These are phyloP conservation scores for Cardiocondyla obscurior DNA, from an alignment of 1,140 invertebrate species.

Conservation along the genomic window DNA sequence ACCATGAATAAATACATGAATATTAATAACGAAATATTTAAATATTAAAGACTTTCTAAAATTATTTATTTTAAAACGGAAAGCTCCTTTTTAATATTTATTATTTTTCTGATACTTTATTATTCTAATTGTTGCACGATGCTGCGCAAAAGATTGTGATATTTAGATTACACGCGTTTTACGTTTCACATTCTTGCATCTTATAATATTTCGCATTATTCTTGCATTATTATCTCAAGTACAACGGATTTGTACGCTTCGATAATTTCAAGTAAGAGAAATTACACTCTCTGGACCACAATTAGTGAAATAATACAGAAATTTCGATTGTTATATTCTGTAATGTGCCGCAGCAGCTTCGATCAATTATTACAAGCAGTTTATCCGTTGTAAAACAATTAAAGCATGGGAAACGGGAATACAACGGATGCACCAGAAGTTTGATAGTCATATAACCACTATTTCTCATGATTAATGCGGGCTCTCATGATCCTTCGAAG, in stretches of 20 bases:
- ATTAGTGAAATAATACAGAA: not conserved
- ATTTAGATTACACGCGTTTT: not conserved
- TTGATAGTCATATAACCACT: not conserved
- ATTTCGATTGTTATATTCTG: not conserved
- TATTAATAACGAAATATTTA: not conserved
- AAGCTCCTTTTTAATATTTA: not conserved
- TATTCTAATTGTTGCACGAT: not conserved
- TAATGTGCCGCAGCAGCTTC: not conserved
- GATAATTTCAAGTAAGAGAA: not conserved
- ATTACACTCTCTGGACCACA: not conserved
- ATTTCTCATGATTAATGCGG: not conserved
- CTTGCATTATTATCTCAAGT: not conserved
- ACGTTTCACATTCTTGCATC: not conserved
- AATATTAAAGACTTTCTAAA: not conserved
- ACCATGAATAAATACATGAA: not conserved
- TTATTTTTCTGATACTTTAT: not conserved
- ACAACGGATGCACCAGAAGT: not conserved
- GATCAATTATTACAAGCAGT: conserved; percentile 6
- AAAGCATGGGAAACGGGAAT: not conserved
- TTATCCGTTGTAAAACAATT: not conserved
- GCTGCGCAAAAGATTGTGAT: not conserved
- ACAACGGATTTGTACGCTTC: not conserved
- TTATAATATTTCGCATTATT: not conserved
- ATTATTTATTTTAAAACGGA: not conserved
- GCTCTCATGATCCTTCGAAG: not conserved